Conservation (phyloP, 1,140 invertebrate genomes). For the Cryptotermes secundus region DNA sequence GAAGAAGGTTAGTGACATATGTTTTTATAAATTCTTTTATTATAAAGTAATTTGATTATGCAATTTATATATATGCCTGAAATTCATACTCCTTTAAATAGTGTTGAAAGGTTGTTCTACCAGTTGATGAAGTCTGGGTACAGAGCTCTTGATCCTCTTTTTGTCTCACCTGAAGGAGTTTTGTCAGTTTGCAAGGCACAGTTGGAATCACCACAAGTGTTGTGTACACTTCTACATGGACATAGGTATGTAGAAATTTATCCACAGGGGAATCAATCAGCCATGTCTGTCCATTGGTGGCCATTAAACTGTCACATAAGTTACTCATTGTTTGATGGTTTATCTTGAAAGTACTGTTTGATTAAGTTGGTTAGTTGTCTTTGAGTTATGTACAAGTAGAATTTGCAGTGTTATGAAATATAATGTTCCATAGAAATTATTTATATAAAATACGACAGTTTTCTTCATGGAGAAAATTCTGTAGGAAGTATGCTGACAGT, state of each 20-base stretch:
- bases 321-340: no score
- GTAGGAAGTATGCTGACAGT: no score
- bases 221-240: slow-evolving; percentile 80
- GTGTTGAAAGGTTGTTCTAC: slow-evolving; percentile 82
- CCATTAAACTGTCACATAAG: no score
- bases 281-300: no score
- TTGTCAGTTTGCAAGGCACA: slow-evolving; percentile 77
- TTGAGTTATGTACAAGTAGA: no score
- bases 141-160: slow-evolving; percentile 78
- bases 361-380: no score
- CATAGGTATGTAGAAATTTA: slow-evolving; percentile 66
- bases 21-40: neutral
- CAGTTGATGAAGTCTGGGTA: slow-evolving; percentile 78
- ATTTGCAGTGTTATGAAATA: no score
- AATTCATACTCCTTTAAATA: slow-evolving; percentile 50
- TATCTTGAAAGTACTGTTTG: no score
- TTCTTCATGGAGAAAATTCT: no score
- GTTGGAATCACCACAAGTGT: slow-evolving; percentile 69
- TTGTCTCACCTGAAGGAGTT: slow-evolving; percentile 66
- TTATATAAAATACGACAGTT: no score
- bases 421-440: no score
- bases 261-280: neutral
- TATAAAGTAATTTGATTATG: neutral
- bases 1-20: slow-evolving; percentile 66
- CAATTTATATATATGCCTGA: slow-evolving; percentile 19